phyloP scores from a whole-genome alignment of 2,113 vertebrate species.

The Felis chaus region DNA sequence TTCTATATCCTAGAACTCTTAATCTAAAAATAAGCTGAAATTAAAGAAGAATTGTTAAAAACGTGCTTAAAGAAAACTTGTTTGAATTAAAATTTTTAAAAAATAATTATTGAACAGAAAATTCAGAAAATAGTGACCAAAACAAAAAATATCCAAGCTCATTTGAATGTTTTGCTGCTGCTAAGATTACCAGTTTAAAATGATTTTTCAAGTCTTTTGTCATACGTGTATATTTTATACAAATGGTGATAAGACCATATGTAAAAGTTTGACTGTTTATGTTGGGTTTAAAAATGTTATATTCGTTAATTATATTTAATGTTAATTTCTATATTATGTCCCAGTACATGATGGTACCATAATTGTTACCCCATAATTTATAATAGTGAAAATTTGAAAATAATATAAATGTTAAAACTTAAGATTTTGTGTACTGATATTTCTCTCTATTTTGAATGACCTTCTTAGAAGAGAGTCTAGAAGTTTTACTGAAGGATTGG shows the following conservation, averaged over 20 bases:
- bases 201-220: neutral
- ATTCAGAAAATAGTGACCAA: neutral
- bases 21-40: neutral
- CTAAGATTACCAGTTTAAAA: neutral
- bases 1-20: neutral
- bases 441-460: neutral
- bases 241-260: neutral
- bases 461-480: neutral
- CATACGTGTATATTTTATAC: neutral
- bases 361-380: neutral
- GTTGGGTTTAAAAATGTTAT: neutral
- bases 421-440: neutral
- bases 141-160: neutral
- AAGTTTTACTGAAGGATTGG: neutral
- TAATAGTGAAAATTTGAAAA: too few species aligned
- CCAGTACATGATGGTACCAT: neutral
- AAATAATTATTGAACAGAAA: neutral
- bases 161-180: neutral
- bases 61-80: neutral
- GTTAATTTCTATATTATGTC: neutral
- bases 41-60: neutral
- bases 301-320: neutral
- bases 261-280: neutral
- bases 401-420: neutral
- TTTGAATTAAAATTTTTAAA: neutral